Percentiles rank a stretch among this genome's conserved stretches.
Conservation (phyloP, 2,888 invertebrate genomes). For the Temnothorax unifasciatus region DNA sequence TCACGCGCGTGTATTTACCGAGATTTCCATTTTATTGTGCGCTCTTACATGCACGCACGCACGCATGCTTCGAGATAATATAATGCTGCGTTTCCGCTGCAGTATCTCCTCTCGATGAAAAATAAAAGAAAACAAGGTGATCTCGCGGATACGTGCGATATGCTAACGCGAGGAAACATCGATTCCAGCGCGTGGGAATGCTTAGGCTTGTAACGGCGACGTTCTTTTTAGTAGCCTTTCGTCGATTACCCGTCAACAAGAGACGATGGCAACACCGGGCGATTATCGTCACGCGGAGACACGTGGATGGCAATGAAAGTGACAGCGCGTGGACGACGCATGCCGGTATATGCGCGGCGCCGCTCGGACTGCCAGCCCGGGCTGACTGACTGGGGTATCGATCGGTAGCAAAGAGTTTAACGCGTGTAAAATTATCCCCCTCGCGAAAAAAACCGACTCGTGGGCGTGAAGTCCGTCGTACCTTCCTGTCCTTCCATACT, state of each 20-base stretch:
- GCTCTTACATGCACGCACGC: background rate
- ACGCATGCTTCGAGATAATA: background rate
- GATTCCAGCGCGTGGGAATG: constrained; percentile 36
- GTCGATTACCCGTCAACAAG: constrained; percentile 13
- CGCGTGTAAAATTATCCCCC: constrained; percentile 21
- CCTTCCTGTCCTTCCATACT: background rate
- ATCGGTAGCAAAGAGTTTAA: constrained; percentile 39
- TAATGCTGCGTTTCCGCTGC: constrained; percentile 33
- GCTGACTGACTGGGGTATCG: constrained; percentile 8
- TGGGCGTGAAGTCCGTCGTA: background rate
- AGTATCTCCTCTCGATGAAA: constrained; percentile 17
- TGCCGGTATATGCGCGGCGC: constrained; percentile 39
- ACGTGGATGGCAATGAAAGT: constrained; percentile 77
- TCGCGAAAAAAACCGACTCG: constrained; percentile 1
- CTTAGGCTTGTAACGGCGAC: constrained; percentile 10
- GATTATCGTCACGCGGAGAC: constrained; percentile 73
- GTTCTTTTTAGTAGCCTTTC: constrained; percentile 30
- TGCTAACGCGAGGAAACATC: constrained; percentile 26
- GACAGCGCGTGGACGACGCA: constrained; percentile 68
- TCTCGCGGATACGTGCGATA: constrained; percentile 2
- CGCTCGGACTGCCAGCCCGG: constrained; percentile 39
- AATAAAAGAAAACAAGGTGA: constrained; percentile 35
- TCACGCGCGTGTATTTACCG: constrained; percentile 8
- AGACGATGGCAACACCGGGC: constrained; percentile 45
- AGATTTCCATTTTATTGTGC: constrained; percentile 36